Percentiles rank a stretch among this genome's conserved stretches.
Evolutionary conservation across 2,888 invertebrate genomes (phyloP).

Genomic region (Heliconius ethilla): DNA sequence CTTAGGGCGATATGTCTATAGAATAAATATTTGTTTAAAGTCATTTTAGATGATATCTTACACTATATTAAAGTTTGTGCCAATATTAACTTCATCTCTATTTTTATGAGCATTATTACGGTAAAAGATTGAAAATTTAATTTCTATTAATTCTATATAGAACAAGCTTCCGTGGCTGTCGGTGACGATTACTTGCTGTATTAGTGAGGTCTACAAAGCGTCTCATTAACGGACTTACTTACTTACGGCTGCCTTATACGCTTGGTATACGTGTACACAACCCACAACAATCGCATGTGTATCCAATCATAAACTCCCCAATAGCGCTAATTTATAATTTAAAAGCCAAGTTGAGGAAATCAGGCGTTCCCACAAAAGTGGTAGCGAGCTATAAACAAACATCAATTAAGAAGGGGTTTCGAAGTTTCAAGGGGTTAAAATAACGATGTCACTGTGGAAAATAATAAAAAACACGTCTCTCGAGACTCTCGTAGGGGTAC

Average conservation of each 20-base stretch:
- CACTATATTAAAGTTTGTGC: no score
- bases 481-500: constrained; percentile 28
- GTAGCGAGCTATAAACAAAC: constrained; percentile 27
- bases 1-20: no score
- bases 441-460: constrained; percentile 46
- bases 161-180: constrained; percentile 3
- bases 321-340: constrained; percentile 9
- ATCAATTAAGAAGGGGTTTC: constrained; percentile 24
- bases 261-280: not conserved
- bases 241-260: not conserved
- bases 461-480: constrained; percentile 42
- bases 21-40: no score
- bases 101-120: not conserved
- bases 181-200: constrained; percentile 3
- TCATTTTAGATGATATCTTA: no score
- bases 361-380: constrained; percentile 14
- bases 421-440: constrained; percentile 45
- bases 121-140: not conserved
- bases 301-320: not conserved
- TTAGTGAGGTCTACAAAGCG: not conserved
- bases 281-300: no score
- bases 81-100: not conserved
- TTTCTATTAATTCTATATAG: not conserved
- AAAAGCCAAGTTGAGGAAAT: constrained; percentile 1
- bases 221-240: constrained; percentile 2